Evolutionary conservation across 2,888 invertebrate genomes (phyloP), one percentile per base, ranked within the genome.

Genomic region (Tinea trinotella): DNA sequence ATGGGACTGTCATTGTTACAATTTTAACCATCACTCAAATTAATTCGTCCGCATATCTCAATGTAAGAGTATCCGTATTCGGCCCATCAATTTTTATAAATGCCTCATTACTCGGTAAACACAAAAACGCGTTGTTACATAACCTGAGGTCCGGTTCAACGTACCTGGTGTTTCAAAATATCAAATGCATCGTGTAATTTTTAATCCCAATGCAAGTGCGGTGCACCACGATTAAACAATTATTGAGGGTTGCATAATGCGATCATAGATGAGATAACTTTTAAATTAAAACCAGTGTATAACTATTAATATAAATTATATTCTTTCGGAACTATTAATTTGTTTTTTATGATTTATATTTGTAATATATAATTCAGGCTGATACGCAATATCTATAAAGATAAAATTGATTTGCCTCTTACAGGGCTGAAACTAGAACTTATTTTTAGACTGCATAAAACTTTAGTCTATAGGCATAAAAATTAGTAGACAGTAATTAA

Each of bases 1-100:
- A 12, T 18, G 24, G 7, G 17, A 3, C 22, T 71, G 71, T 70
- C 74, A 71, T 74, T 74, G 70, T 71, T 70, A 70, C 64, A 62
- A 61, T 70, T 71, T 58, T 58, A 61, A 71, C 64, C 74, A 78
- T 78, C 77, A 74, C 73, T 78, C 77, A 78, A 71, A 75, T 73
- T 76, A 76, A 76, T 74, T 71, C 66, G 67, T 61, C 59, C 60
- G 57, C 46, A 24, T 50, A 67, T 67, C 66, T 62, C 35, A 62
- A 68, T 64, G 66, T 67, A 59, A 60, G 60, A 57, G 34, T 35
- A 53, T 58, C 59, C 59, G 58, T 59, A 50, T 24, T 50, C 20
- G 59, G 64, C 60, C 68, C 75, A 74, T 75, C 76, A 75, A 77
- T 75, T 77, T 70, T 68, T 74, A 67, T 68, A 74, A 76, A 73